Evolutionary conservation across 2,888 invertebrate genomes (phyloP), one percentile per base, ranked within the genome.

Genomic region (Apantesis nais): DNA sequence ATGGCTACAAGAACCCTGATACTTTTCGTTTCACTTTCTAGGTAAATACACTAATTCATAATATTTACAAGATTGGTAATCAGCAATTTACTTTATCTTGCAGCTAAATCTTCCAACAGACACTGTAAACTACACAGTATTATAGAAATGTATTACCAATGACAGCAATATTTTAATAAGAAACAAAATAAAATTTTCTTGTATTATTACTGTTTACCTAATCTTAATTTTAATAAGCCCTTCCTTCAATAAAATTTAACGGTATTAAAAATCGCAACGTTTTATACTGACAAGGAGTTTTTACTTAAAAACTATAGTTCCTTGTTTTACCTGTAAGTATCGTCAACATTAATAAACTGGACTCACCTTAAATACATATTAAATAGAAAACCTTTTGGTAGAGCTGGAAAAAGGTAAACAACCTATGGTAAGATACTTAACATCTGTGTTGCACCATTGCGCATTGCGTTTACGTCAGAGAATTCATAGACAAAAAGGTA

Each of bases 21-120:
- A 76, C 60, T 73, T 78, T 83, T 74, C 71, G 74, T 83, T 81
- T 82, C 76, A 77, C 82, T 82, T 79, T 83, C 82, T 79, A 74
- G 74, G 73, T 67, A 78, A 83, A 78, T 74, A 79, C 62, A 73
- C 70, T 72, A 70, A 74, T 72, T 75, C 74, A 72, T 67, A 72
- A 74, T 76, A 75, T 77, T 76, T 72, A 75, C 65, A 67, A 16
- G 52, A 55, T 73, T 77, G 73, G 73, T 82, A 74, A 75, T 68
- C n/a, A 66, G n/a, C 60, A 39, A 16, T 29, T 29, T 12, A 44
- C 63, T 63, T 63, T 44, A 44, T 44, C 5, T 19, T 19, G 29
- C 3, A 29, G 58, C 7, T 25, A 5, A 60, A 8, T n/a, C 37
- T 55, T n/a, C 22, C 1, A 22, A 39, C 9, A 52, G n/a, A 29